Base-by-base conservation (phyloP, 2,113 vertebrate genomes). In the Actenoides hombroni region DNA sequence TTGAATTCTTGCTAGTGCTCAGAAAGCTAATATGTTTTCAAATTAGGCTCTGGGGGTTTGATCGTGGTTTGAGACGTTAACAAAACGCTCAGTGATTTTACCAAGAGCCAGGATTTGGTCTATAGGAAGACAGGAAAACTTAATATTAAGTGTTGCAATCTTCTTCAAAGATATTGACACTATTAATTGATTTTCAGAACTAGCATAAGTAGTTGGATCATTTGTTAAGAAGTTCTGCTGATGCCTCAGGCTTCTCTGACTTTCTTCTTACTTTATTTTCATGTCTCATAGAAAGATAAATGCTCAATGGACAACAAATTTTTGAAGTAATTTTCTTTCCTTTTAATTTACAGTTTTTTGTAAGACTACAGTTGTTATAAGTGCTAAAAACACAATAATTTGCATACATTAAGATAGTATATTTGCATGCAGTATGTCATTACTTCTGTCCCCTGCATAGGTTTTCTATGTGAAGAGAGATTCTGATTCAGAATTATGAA, bases 261-360 rank as follows among this genome's bases (percentile, higher is more conserved):
- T 53, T 94, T 87, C 44, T 78, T 88, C 86, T 73, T 40, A 69
- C 40, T 95, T 95, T 82, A 35, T 83, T 85, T 94, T 95, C 86
- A 56, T 85, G 80, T 90, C 79, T 83, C 64, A n/a, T 33, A 60
- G 33, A 61, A 92, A 71, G 56, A 94, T 90, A 94, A 94, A 65
- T 96, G 68, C 70, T 37, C n/a, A 88, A 33, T 13, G 69, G 97
- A 89, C 61, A 80, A 71, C 51, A 49, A 28, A 83, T 51, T 92
- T 92, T 92, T 67, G 94, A 95, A 83, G 92, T 75, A 83, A 92
- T 96, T 95, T 95, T 92, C 69, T 90, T 93, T 87, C 88, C 91
- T 96, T 95, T 97, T 83, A 90, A 94, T 95, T 86, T 92, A 80
- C 48, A 92, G 53, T 31, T n/a, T 86, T 91, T 96, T 92, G 59